Base-by-base conservation (phyloP, 1,140 invertebrate genomes). In the Atta colombica region DNA sequence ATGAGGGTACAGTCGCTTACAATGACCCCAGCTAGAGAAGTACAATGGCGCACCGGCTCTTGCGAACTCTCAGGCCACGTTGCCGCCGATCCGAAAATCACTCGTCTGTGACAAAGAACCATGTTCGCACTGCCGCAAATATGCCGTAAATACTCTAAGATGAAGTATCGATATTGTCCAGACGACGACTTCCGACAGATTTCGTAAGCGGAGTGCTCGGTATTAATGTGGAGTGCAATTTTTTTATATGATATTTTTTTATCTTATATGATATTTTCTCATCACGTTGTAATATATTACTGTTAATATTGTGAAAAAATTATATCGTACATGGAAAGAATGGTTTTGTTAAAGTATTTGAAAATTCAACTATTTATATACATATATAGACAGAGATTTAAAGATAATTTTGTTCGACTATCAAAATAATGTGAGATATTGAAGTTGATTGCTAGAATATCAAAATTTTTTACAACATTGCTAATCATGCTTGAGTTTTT, bases 121-220 rank as follows among this genome's bases (percentile, higher is more conserved):
- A 75, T 94, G 94, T 94, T 94, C 93, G 89, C 93, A 90, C 91
- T 95, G 90, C 94, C 94, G 88, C 94, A 95, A 95, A 94, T 94
- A 93, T 90, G 89, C 91, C 91, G 90, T 94, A 94, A 95, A 94
- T 94, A 93, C 77, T 10, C 66, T 16, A 82, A 82, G 45, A 6
- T 63, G 61, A 28, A 80, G 63, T 51, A 60, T 81, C 39, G 68
- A 31, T 28, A 82, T 82, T 84, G 69, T 49, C 25, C 39, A 74
- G 14, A 45, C 39, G 12, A 10, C n/a, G 63, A 75, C 14, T 61
- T 74, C 12, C 39, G n/a, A 84, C 8, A 45, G 39, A 51, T 49
- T 5, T n/a, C 0, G 14, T 31, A 35, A 61, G 53, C 49, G 39
- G 55, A 72, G 18, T 61, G 6, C 12, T 55, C 28, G 65, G 55